These are phyloP conservation scores for Standfussiana lucernea DNA, from an alignment of 2,888 invertebrate species.

Conservation along the genomic window DNA sequence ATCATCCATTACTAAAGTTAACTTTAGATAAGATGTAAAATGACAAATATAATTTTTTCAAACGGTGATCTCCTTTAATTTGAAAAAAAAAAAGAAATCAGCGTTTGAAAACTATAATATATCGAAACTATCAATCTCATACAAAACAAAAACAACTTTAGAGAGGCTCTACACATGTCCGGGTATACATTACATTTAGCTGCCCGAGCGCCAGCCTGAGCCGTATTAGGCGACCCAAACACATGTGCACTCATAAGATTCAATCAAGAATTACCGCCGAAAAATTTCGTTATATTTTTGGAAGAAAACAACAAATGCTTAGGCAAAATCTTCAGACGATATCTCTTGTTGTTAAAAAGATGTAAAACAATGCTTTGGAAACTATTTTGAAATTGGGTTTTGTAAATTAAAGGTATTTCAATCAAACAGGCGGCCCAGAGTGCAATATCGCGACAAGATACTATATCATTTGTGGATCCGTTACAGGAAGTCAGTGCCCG, in stretches of 20 bases:
- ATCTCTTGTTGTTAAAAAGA: slow-evolving; percentile 34
- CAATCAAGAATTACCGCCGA: slow-evolving; percentile 31
- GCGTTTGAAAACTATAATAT: not conserved
- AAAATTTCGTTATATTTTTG: slow-evolving; percentile 13
- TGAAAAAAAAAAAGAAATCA: not conserved
- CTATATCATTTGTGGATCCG: not conserved
- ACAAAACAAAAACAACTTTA: slow-evolving; percentile 19
- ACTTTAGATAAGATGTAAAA: not conserved
- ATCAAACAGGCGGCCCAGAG: slow-evolving; percentile 22
- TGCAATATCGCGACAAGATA: slow-evolving; percentile 9
- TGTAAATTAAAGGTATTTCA: slow-evolving; percentile 45
- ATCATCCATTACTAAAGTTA: not conserved
- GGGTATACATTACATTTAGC: not conserved
- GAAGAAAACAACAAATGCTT: slow-evolving; percentile 33
- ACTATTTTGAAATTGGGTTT: slow-evolving; percentile 53
- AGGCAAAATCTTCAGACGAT: slow-evolving; percentile 40
- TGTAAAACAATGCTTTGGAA: not conserved
- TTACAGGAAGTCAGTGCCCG: not conserved
- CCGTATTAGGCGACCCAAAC: not conserved
- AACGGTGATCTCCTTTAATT: no score
- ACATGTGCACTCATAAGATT: not conserved
- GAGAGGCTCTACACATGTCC: not conserved
- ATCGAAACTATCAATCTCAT: not conserved
- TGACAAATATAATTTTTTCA: not conserved
- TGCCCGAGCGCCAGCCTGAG: not conserved